Evolutionary conservation across 2,113 vertebrate genomes (phyloP), one percentile per base, ranked within the genome.

Genomic region (Pluvialis apricaria): DNA sequence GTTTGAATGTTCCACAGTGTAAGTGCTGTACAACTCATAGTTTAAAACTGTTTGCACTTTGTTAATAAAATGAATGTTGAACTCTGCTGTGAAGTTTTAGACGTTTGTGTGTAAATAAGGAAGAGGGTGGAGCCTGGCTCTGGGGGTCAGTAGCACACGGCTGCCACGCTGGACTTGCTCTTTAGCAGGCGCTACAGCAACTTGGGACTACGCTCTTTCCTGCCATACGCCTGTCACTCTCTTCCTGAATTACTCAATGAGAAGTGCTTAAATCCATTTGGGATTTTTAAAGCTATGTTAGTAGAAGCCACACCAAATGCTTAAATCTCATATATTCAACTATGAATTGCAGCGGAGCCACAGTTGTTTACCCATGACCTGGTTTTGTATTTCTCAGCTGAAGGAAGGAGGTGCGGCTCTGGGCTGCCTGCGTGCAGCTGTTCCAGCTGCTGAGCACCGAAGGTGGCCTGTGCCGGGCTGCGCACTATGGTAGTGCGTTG

Each of bases 21-120:
- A 16, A 85, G 78, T 94, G 96, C 91, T 97, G 84, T 98, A 95
- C 82, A 47, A 95, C 96, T 97, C 82, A 6, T 94, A 62, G 92
- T 97, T 97, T 91, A 42, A 96, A 97, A 96, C 93, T 97, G 97
- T 97, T 98, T 97, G 95, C 98, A 97, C 97, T 98, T 98, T 98
- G 97, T 97, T 98, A 98, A 98, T 98, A 98, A 98, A 98, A 97
- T 96, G 92, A 97, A 97, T 93, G 91, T 97, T 96, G 91, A 95
- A 97, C 96, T 89, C 90, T 80, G 34, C 8, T 71, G 76, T 93
- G 78, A 93, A 69, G 32, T 88, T 95, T 68, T 42, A 57, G 91
- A 7, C 9, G 51, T 62, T 45, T 55, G 21, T 84, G 54, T 81
- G 86, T 72, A 58, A 25, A 17, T 25, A 6, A n/a, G 52, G 45